Percentiles rank a stretch among this genome's conserved stretches.
Evolutionary conservation across 2,888 invertebrate genomes (phyloP).

Genomic region (Cylloceria caligata): DNA sequence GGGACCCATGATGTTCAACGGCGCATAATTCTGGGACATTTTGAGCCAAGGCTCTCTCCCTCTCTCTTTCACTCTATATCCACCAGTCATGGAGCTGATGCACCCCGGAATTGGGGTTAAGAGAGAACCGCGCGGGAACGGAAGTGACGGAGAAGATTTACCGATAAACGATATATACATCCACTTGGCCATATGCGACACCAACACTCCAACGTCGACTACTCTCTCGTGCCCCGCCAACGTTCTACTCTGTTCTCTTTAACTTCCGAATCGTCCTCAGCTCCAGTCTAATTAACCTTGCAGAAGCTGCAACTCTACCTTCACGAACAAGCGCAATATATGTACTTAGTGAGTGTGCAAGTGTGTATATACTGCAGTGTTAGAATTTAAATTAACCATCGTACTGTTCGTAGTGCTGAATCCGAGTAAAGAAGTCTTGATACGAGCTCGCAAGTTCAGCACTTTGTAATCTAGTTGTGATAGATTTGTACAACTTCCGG

Average conservation of each 20-base stretch:
- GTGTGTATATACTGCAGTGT: background rate
- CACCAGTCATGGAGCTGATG: slow-evolving; percentile 66
- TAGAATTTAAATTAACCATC: background rate
- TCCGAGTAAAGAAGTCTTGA: background rate
- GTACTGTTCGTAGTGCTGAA: background rate
- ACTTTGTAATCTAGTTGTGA: background rate
- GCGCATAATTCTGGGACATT: slow-evolving; percentile 69
- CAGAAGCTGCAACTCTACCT: slow-evolving; percentile 20
- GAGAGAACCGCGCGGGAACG: slow-evolving; percentile 15
- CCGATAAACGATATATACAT: slow-evolving; percentile 43
- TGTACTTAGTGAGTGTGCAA: slow-evolving; percentile 20
- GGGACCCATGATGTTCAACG: slow-evolving; percentile 62
- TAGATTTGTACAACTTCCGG: background rate
- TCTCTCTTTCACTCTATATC: background rate
- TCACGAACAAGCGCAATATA: slow-evolving; percentile 28
- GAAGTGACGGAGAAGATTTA: slow-evolving; percentile 40
- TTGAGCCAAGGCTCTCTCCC: background rate
- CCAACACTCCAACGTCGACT: slow-evolving; percentile 28
- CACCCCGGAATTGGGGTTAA: slow-evolving; percentile 50
- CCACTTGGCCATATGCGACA: slow-evolving; percentile 44
- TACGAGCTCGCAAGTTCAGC: background rate
- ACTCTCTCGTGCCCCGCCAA: slow-evolving; percentile 8
- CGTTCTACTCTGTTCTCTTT: slow-evolving; percentile 31
- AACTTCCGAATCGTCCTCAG: slow-evolving; percentile 45
- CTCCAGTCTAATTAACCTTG: slow-evolving; percentile 42